Evolutionary conservation across 2,113 vertebrate genomes (phyloP), one percentile per base, ranked within the genome.

Genomic region (Heterocephalus glaber): DNA sequence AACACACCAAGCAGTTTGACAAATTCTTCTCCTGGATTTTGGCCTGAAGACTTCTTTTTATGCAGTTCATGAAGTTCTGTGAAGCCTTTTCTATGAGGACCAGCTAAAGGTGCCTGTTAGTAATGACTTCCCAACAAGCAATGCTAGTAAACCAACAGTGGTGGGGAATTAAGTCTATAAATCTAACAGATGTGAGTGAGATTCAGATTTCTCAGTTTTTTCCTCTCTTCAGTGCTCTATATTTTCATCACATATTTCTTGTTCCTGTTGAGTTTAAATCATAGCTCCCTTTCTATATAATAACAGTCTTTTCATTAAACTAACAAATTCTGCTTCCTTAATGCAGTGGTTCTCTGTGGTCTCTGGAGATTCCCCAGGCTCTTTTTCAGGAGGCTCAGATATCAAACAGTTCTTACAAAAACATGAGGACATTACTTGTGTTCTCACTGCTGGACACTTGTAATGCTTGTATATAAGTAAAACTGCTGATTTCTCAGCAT

Each of bases 11-110:
- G 63, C 17, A 54, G 26, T 70, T 89, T 49, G 93, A 96, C 60
- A 91, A 95, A 52, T 13, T 85, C n/a, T n/a, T n/a, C 70, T 94
- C 92, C 38, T 89, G 65, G 13, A 95, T 95, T 92, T 56, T 61
- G 7, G 13, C 19, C 47, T 58, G 17, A 90, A 16, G 90, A 63
- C 66, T 58, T 97, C 82, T 80, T 89, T 90, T 63, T 60, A 63
- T 19, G 68, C 56, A 82, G 28, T n/a, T 30, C 1, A 44, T 90
- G 26, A 84, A 87, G 58, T 82, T 44, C 52, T 70, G 4, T 65
- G 8, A 52, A 89, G 88, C 66, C 26, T 35, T 85, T 84, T 86
- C 89, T 88, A 76, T 30, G 49, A 38, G 8, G 28, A 82, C 47
- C 17, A 92, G 54, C 70, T 56, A 86, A 28, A 74, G 76, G 1